phyloP scores from a whole-genome alignment of 2,797 vertebrate species.

The Phrynocephalus guinanensis region DNA sequence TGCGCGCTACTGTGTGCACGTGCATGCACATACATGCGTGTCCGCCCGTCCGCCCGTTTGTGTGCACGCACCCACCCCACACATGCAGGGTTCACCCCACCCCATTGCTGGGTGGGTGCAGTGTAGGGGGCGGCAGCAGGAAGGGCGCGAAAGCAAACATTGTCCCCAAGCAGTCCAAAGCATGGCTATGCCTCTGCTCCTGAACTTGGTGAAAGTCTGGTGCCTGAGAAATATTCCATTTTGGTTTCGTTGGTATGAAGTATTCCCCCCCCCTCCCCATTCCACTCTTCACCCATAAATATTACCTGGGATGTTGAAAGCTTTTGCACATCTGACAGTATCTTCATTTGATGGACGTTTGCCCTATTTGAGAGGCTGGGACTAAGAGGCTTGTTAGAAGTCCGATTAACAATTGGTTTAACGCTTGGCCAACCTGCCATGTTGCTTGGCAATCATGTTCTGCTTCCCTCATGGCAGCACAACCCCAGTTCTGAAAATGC shows the following conservation, averaged over 20 bases:
- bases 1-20: too few relatives aligned
- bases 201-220: background rate
- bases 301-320: rapidly evolving
- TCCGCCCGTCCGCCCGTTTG: too few relatives aligned
- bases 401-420: slow-evolving; percentile 60
- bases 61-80: too few relatives aligned
- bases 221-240: slow-evolving; percentile 18
- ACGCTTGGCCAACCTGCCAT: slow-evolving; percentile 56
- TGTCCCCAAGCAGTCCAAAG: too few relatives aligned
- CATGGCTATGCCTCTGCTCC: background rate
- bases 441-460: slow-evolving; percentile 56
- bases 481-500: slow-evolving; percentile 49
- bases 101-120: too few relatives aligned
- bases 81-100: too few relatives aligned
- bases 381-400: slow-evolving; percentile 25
- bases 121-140: too few relatives aligned
- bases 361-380: slow-evolving; percentile 40
- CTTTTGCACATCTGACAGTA: slow-evolving; percentile 14
- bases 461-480: slow-evolving; percentile 33
- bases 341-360: slow-evolving; percentile 45
- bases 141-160: too few relatives aligned
- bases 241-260: background rate
- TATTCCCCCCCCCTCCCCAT: background rate
- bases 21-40: too few relatives aligned
- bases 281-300: slow-evolving; percentile 14